Conservation (phyloP, 2,888 invertebrate species). For the Cantharis lateralis region DNA sequence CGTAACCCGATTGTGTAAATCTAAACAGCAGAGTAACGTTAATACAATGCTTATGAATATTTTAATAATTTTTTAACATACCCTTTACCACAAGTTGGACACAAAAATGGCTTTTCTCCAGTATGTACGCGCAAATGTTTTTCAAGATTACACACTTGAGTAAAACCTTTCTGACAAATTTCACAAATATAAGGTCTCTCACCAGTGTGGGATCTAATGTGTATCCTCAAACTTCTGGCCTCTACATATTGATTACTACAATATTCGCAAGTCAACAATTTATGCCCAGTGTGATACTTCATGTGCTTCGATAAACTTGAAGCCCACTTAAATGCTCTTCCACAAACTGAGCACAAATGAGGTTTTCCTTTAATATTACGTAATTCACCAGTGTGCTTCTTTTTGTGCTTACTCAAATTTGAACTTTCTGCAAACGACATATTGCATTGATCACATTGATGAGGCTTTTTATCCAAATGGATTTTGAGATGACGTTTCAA, state of each 20-base stretch:
- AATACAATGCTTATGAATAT: background rate
- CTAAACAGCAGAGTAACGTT: slow-evolving; percentile 23
- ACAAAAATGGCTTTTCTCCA: slow-evolving; percentile 55
- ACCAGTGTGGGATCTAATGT: slow-evolving; percentile 55
- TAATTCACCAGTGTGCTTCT: slow-evolving; percentile 58
- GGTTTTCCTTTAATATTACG: slow-evolving; percentile 56
- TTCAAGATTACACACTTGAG: slow-evolving; percentile 55
- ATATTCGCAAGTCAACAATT: slow-evolving; percentile 55
- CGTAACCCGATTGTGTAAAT: slow-evolving; percentile 57
- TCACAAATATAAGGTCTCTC: slow-evolving; percentile 55
- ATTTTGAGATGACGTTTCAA: slow-evolving; percentile 57
- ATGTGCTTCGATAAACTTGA: slow-evolving; percentile 59
- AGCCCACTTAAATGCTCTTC: slow-evolving; percentile 59
- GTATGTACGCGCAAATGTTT: slow-evolving; percentile 56
- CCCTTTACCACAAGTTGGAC: slow-evolving; percentile 56
- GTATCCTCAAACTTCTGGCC: slow-evolving; percentile 55
- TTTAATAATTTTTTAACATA: slow-evolving; percentile 28
- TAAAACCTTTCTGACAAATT: slow-evolving; percentile 54
- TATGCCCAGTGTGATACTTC: slow-evolving; percentile 60
- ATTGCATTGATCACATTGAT: slow-evolving; percentile 57
- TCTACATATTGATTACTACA: slow-evolving; percentile 59
- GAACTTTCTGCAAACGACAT: slow-evolving; percentile 60
- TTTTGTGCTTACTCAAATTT: slow-evolving; percentile 58
- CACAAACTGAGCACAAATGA: slow-evolving; percentile 57
- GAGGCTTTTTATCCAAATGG: slow-evolving; percentile 56